These are phyloP conservation scores for Gadus macrocephalus DNA, from an alignment of 2,113 vertebrate species.

Conservation along the genomic window DNA sequence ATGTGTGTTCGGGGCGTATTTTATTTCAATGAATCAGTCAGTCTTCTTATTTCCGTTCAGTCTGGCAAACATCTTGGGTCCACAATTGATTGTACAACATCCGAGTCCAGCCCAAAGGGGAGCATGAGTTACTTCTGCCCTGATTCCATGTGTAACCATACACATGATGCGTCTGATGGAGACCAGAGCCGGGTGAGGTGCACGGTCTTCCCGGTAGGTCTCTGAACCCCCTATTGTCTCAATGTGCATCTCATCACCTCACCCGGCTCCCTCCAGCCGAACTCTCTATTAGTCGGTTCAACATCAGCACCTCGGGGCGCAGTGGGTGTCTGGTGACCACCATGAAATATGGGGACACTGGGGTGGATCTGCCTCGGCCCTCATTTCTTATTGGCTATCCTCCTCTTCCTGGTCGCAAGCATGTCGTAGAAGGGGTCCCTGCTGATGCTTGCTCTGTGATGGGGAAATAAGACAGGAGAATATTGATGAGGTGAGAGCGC, in stretches of 20 bases:
- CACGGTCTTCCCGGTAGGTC: too few species aligned
- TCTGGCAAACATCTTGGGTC: not conserved
- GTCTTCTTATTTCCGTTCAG: not conserved
- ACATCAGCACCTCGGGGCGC: not conserved
- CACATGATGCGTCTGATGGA: not conserved
- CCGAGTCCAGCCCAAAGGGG: not conserved
- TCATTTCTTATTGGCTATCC: conserved; percentile 96
- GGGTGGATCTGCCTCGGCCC: conserved; percentile 4
- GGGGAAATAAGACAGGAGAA: conserved; percentile 9
- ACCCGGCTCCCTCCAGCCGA: too few species aligned
- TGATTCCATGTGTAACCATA: not conserved
- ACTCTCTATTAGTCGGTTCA: too few species aligned
- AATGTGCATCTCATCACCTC: too few species aligned
- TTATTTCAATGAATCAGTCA: conserved; percentile 4
- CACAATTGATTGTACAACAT: not conserved
- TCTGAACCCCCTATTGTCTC: too few species aligned
- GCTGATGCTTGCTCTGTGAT: conserved; percentile 92
- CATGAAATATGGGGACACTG: not conserved
- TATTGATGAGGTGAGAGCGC: not conserved
- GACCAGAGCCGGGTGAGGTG: not conserved
- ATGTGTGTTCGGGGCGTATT: not conserved
- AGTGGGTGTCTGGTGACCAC: not conserved
- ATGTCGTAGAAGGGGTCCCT: conserved; percentile 98
- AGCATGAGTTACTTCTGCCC: not conserved
- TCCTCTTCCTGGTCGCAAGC: conserved; percentile 93